These are phyloP conservation scores for Boulengeromyrus knoepffleri DNA, from an alignment of 2,113 vertebrate species.

Conservation along the genomic window DNA sequence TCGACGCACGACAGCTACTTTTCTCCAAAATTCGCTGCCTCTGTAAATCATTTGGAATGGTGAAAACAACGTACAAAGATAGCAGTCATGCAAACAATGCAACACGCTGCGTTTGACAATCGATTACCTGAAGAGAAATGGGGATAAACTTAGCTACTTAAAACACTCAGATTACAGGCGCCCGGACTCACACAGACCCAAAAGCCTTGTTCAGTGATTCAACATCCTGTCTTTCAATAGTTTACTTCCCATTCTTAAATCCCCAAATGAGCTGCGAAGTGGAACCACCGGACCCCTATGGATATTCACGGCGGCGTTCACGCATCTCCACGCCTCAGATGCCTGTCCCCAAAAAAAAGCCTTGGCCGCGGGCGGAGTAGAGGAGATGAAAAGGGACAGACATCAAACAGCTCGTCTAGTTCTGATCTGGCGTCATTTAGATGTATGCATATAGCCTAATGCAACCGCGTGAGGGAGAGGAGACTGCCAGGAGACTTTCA, in stretches of 20 bases:
- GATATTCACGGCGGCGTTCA: too few relatives aligned
- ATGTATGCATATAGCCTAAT: neutral
- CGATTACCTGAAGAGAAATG: slow-evolving; percentile 1
- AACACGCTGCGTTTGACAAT: neutral
- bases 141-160: neutral
- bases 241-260: slow-evolving; percentile 51
- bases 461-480: neutral
- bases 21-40: neutral
- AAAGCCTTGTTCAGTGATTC: slow-evolving; percentile 29
- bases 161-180: slow-evolving; percentile 29
- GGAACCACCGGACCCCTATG: neutral
- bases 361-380: neutral
- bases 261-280: slow-evolving; percentile 27
- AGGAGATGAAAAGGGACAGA: neutral
- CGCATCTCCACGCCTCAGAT: neutral
- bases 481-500: neutral
- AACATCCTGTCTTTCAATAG: slow-evolving; percentile 55
- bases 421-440: neutral
- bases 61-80: neutral
- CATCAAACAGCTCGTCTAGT: neutral
- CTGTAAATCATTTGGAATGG: neutral
- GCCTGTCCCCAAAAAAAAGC: neutral
- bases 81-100: neutral
- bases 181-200: neutral
- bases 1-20: neutral